Conservation (phyloP, 35 echinoderm and acorn worm genomes). For the Ptychodera flava region DNA sequence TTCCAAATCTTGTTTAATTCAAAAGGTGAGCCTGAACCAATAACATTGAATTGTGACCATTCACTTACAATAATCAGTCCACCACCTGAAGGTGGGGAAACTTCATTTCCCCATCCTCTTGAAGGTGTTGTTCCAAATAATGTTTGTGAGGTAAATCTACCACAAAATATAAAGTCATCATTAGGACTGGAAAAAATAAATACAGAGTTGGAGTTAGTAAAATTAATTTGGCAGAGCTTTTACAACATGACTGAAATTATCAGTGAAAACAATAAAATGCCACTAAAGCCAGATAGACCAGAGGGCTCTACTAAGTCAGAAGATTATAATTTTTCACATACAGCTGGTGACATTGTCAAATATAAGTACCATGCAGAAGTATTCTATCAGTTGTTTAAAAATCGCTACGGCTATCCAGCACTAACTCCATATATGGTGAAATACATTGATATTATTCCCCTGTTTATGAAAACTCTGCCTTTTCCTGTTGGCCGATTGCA, state of each 20-base stretch:
- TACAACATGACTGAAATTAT: not conserved
- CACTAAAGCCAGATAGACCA: not conserved
- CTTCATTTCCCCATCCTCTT: not conserved
- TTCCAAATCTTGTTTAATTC: not conserved
- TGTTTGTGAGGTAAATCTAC: not conserved
- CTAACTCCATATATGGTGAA: not conserved
- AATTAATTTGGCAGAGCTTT: not conserved
- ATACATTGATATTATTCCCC: not conserved
- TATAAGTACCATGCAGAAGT: not conserved
- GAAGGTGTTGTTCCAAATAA: not conserved
- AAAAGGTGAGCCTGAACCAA: not conserved
- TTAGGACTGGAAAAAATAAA: not conserved
- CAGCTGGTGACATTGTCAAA: not conserved
- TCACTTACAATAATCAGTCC: not conserved
- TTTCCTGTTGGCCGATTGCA: conserved; percentile 40
- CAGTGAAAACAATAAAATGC: not conserved
- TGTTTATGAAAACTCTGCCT: not conserved
- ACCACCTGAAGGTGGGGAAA: not conserved
- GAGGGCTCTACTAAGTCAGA: not conserved
- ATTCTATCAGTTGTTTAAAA: not conserved
- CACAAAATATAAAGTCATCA: not conserved
- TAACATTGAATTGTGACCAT: not conserved
- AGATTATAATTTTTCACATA: not conserved
- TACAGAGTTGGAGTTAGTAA: not conserved
- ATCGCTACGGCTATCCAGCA: not conserved